Conservation (phyloP, 2,797 vertebrate species). For the Ceryle rudis region DNA sequence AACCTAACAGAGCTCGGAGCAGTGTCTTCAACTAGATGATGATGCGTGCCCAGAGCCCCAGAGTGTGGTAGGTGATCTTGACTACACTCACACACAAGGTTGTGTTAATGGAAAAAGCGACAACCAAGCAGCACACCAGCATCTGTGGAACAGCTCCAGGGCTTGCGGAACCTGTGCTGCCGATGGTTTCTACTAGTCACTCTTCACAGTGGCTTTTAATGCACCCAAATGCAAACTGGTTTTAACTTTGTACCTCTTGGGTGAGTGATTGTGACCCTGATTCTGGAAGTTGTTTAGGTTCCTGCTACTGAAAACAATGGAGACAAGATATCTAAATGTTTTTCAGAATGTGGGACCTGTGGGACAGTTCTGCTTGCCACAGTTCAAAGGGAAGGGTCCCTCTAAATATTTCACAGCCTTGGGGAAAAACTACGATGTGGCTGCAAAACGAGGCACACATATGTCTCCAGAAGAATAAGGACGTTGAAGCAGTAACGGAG, state of each 20-base stretch:
- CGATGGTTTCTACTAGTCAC: not conserved
- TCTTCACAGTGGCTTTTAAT: not conserved
- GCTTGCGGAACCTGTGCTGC: not conserved
- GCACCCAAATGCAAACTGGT: not conserved
- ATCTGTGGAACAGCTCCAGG: not conserved
- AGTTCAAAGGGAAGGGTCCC: not conserved
- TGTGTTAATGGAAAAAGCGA: not conserved
- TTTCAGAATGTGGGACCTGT: not conserved
- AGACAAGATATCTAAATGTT: not conserved
- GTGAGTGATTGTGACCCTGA: not conserved
- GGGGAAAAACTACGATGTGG: not conserved
- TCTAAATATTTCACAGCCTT: slow-evolving; percentile 27
- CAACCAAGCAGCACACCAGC: not conserved
- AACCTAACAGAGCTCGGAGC: not conserved
- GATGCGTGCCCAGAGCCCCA: not conserved
- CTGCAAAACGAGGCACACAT: not conserved
- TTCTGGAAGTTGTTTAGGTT: not conserved
- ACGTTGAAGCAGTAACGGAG: not conserved
- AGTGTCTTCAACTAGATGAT: not conserved
- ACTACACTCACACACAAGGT: not conserved
- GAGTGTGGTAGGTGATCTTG: not conserved
- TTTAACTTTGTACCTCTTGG: not conserved
- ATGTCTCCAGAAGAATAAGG: not conserved
- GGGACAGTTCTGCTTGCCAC: not conserved
- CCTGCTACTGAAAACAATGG: not conserved